phyloP scores from a whole-genome alignment of 2,888 invertebrate species.

The Mesorhabditis spiculigera region DNA sequence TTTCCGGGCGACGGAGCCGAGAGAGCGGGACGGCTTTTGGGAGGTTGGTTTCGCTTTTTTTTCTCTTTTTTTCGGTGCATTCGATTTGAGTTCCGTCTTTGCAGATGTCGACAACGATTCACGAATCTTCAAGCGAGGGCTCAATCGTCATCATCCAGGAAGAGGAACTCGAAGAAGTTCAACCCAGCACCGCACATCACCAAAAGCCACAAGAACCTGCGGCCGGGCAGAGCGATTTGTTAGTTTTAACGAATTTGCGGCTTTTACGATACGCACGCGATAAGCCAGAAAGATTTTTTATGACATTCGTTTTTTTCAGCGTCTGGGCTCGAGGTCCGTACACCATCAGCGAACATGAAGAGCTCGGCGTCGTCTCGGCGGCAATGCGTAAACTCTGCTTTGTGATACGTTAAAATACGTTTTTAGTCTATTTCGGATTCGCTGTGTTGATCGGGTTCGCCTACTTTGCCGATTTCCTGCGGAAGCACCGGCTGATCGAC shows the following conservation, averaged over 20 bases:
- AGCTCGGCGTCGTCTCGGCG: not conserved
- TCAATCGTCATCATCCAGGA: not conserved
- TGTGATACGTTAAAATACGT: too few relatives aligned
- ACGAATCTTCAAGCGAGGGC: constrained; percentile 1
- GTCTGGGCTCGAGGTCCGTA: not conserved
- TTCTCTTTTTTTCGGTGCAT: too few relatives aligned
- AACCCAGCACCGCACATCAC: too few relatives aligned
- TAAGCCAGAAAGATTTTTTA: too few relatives aligned
- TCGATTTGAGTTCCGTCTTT: not conserved
- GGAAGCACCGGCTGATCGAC: constrained; percentile 25
- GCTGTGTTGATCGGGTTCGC: constrained; percentile 30
- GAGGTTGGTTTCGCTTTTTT: too few relatives aligned
- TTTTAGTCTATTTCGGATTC: constrained; percentile 27
- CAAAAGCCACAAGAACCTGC: too few relatives aligned
- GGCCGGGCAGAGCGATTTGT: not conserved
- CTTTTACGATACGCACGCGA: not conserved
- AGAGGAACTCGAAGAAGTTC: not conserved
- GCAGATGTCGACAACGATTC: constrained; percentile 1
- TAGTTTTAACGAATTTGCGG: not conserved
- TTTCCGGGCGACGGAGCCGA: too few relatives aligned
- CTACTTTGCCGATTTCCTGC: constrained; percentile 25
- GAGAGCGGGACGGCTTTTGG: too few relatives aligned
- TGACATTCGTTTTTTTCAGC: not conserved
- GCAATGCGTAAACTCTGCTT: not conserved
- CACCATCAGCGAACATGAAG: constrained; percentile 1